Base-by-base conservation (phyloP, 2,888 invertebrate genomes). In the Teinopalpus imperialis region DNA sequence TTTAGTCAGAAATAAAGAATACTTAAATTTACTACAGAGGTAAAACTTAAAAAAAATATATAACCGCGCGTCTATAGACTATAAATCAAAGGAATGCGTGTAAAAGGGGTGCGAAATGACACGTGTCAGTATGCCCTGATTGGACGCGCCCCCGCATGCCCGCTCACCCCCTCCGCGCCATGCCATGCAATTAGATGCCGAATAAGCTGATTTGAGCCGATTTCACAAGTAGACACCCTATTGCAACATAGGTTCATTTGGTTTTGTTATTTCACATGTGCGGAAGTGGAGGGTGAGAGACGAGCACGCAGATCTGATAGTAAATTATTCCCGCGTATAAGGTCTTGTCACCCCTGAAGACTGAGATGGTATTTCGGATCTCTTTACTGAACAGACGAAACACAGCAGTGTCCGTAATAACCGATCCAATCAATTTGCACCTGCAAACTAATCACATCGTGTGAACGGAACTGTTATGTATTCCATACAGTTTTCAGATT, bases 31-130 rank as follows among this genome's bases (percentile, higher is more conserved):
- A 18, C 10, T 13, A 2, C 4, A 9, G 12, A 5, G 12, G 12
- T 12, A 16, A 8, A 37, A 14, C 1, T 14, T 9, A 18, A 18
- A 1, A 32, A 32, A 14, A 1, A 1, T 6, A 29, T 9, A 24
- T 1, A 57, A 49, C 43, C 66, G 74, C 68, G 31, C 56, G 81
- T 36, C 9, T 8, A 18, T 8, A 18, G 16, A 10, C 20, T 12
- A 47, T 46, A 71, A 80, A 76, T 78, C 77, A 76, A 74, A 74
- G 78, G 74, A 79, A 81, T 76, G 75, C 74, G 70, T 70, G 69
- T 68, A 66, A 69, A 81, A 81, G 81, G 85, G 85, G 85, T 83
- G 80, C 77, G 66, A 76, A 75, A 69, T 74, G 83, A 80, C 86
- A 85, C 85, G 85, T 79, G 83, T 78, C 81, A 58, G 57, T 56